Evolutionary conservation across 2,797 vertebrate genomes (phyloP).

Genomic region (Acanthornis magna): DNA sequence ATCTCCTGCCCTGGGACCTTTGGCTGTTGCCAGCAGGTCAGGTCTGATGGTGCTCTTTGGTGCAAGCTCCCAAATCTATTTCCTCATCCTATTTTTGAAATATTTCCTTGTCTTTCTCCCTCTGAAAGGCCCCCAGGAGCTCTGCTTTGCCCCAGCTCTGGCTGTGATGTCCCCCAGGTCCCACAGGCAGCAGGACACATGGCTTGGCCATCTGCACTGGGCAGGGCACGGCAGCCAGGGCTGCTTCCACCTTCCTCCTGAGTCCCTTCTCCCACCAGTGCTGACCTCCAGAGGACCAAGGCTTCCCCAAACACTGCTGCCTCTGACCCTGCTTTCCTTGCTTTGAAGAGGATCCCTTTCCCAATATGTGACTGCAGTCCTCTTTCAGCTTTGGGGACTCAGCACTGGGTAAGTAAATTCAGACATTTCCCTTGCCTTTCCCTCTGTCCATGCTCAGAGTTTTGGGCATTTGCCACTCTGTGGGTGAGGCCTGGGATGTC

Average conservation of each 20-base stretch:
- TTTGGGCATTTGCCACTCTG: neutral
- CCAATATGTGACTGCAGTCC: neutral
- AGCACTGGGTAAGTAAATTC: neutral
- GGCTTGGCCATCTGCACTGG: neutral
- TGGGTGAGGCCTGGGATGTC: neutral
- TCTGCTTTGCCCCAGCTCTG: neutral
- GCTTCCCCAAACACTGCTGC: neutral
- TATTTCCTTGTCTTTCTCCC: neutral
- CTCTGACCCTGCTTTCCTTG: neutral
- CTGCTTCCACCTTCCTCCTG: neutral
- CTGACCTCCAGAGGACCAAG: neutral
- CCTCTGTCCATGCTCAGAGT: neutral
- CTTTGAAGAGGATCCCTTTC: neutral
- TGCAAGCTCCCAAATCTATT: neutral
- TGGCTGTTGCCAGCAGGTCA: neutral
- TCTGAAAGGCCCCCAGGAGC: neutral
- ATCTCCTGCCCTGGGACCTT: neutral
- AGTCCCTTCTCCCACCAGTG: neutral
- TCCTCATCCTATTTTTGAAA: neutral
- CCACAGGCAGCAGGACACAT: neutral
- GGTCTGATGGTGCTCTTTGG: neutral
- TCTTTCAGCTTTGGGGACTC: neutral
- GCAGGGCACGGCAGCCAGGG: neutral
- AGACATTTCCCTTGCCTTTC: neutral
- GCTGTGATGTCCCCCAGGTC: neutral